phyloP scores from a whole-genome alignment of 2,113 vertebrate species.

The Elanus axillaris region DNA sequence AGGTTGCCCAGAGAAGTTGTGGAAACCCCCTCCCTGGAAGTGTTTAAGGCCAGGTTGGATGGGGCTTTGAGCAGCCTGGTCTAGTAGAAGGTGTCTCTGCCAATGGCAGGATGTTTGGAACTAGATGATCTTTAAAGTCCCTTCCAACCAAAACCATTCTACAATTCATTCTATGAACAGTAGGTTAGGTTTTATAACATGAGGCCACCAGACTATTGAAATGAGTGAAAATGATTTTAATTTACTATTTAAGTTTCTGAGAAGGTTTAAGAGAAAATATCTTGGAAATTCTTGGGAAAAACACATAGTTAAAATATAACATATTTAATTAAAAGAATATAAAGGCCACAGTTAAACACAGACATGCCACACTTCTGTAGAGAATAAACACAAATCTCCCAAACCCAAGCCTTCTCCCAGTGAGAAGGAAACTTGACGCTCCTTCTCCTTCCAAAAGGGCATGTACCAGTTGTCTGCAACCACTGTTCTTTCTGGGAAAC shows the following conservation, averaged over 20 bases:
- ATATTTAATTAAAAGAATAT: background rate
- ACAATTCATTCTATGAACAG: too few species aligned
- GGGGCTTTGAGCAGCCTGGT: too few species aligned
- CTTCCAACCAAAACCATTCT: too few species aligned
- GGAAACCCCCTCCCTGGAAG: too few species aligned
- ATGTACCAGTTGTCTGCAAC: background rate
- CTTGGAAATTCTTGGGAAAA: background rate
- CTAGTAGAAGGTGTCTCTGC: too few species aligned
- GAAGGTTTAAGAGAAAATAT: background rate
- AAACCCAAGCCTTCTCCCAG: background rate
- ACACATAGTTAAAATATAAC: background rate
- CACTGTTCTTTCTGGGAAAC: background rate
- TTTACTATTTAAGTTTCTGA: background rate
- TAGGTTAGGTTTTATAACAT: background rate
- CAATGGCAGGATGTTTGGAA: too few species aligned
- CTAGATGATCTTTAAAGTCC: too few species aligned
- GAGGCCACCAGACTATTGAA: background rate
- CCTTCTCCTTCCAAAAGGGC: background rate
- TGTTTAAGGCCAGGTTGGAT: too few species aligned
- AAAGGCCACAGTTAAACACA: background rate
- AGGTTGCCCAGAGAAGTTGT: too few species aligned
- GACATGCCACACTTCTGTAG: background rate
- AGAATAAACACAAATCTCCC: background rate
- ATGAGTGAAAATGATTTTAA: background rate
- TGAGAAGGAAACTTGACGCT: background rate